Evolutionary conservation across 2,113 vertebrate species (phyloP).

Genomic region (Phyllostomus discolor): DNA sequence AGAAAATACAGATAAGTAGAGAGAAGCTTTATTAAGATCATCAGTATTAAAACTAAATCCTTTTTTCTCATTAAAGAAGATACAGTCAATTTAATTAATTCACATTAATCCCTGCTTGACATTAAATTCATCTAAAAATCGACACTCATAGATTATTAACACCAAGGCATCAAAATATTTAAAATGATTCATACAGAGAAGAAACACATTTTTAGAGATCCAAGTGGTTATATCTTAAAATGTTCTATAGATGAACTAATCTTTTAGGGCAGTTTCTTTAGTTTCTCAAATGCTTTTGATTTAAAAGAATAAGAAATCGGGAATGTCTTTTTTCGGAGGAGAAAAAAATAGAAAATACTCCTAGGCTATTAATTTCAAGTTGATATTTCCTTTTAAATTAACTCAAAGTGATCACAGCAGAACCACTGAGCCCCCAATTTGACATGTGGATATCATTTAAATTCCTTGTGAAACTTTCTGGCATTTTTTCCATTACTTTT

Average conservation of each 20-base stretch:
- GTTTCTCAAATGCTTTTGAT: neutral
- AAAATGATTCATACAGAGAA: slow-evolving; percentile 70
- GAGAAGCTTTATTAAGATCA: slow-evolving; percentile 90
- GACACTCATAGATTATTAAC: slow-evolving; percentile 84
- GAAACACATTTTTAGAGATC: slow-evolving; percentile 61
- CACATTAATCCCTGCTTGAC: slow-evolving; percentile 94
- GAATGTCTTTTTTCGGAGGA: neutral
- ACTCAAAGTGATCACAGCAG: neutral
- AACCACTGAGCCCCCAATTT: neutral
- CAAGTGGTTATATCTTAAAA: neutral
- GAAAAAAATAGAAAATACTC: neutral
- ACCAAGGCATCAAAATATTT: slow-evolving; percentile 65
- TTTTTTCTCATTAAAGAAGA: slow-evolving; percentile 96
- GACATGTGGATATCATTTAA: neutral
- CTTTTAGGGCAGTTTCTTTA: neutral
- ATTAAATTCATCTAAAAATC: slow-evolving; percentile 92
- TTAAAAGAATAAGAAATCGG: neutral
- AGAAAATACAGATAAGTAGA: slow-evolving; percentile 91
- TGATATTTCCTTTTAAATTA: neutral
- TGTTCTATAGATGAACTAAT: slow-evolving; percentile 3
- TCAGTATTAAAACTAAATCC: slow-evolving; percentile 95
- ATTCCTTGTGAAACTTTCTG: neutral
- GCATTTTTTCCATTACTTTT: neutral
- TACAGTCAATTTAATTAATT: slow-evolving; percentile 98
- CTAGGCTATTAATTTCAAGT: neutral